A percentile compares a stretch with the other conserved stretches of the same genome.
Evolutionary conservation across 2,797 vertebrate genomes (phyloP).

Genomic region (Mormyrops boulengeri): DNA sequence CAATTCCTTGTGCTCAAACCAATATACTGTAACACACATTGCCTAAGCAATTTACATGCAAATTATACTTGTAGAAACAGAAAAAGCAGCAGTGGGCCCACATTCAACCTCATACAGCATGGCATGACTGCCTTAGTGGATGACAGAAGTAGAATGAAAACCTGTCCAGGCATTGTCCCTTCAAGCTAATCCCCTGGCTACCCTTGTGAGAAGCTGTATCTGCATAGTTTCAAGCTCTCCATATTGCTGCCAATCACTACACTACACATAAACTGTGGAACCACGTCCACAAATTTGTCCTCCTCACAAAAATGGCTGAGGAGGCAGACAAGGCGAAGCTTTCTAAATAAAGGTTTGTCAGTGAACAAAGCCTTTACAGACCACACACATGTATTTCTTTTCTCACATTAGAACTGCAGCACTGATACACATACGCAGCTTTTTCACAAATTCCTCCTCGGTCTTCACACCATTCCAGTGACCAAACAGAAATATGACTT

Average conservation of each 20-base stretch:
- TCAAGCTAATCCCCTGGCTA: conserved; percentile 59
- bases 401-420: not conserved
- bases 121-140: not conserved
- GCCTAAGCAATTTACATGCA: not conserved
- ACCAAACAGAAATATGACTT: not conserved
- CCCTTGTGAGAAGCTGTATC: conserved; percentile 56
- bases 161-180: conserved; percentile 42
- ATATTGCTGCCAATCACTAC: conserved; percentile 53
- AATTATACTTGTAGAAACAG: not conserved
- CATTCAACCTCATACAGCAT: not conserved
- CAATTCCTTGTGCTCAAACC: not conserved
- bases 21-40: not conserved
- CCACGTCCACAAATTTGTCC: conserved; percentile 52
- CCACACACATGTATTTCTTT: not conserved
- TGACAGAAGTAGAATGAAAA: not conserved
- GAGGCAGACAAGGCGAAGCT: not conserved
- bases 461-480: not conserved
- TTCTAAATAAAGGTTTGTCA: not conserved
- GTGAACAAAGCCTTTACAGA: not conserved
- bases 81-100: not conserved
- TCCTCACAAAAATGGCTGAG: conserved; percentile 44
- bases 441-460: not conserved
- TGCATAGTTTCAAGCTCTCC: conserved; percentile 52
- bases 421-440: not conserved
- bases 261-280: conserved; percentile 52